Evolutionary conservation across 2,888 invertebrate species (phyloP).

Genomic region (Leptothorax acervorum): DNA sequence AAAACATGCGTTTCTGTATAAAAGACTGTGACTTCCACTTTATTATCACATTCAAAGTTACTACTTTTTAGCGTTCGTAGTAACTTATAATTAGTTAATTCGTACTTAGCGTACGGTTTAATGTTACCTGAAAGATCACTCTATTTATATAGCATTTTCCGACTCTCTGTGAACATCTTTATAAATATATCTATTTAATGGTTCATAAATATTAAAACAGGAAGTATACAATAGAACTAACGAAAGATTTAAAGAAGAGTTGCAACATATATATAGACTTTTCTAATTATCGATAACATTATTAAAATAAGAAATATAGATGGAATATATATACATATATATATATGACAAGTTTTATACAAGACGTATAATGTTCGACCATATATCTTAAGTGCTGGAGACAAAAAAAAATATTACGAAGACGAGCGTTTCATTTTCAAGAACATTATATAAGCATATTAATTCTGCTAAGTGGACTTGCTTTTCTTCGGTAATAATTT

Average conservation of each 20-base stretch:
- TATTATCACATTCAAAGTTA: slow-evolving; percentile 43
- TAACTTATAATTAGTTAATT: not conserved
- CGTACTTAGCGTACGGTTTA: not conserved
- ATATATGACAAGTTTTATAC: not conserved
- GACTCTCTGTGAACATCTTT: not conserved
- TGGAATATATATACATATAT: not conserved
- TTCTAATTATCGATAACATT: not conserved
- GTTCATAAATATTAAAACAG: slow-evolving; percentile 25
- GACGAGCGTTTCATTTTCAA: not conserved
- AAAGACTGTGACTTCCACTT: slow-evolving; percentile 26
- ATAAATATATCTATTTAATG: slow-evolving; percentile 25
- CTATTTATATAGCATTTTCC: not conserved
- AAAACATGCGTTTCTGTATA: slow-evolving; percentile 29
- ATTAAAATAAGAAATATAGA: not conserved
- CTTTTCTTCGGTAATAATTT: not conserved
- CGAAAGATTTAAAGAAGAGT: not conserved
- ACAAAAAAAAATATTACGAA: slow-evolving; percentile 4
- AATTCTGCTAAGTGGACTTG: not conserved
- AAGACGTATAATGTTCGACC: not conserved
- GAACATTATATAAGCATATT: not conserved
- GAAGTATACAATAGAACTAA: slow-evolving; percentile 10
- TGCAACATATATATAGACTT: not conserved
- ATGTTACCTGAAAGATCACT: slow-evolving; percentile 6
- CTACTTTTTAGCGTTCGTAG: not conserved
- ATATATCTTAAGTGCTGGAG: not conserved